Evolutionary conservation across 2,888 invertebrate species (phyloP), one percentile per base, ranked within the genome.

Genomic region (Campopleginae sp.): DNA sequence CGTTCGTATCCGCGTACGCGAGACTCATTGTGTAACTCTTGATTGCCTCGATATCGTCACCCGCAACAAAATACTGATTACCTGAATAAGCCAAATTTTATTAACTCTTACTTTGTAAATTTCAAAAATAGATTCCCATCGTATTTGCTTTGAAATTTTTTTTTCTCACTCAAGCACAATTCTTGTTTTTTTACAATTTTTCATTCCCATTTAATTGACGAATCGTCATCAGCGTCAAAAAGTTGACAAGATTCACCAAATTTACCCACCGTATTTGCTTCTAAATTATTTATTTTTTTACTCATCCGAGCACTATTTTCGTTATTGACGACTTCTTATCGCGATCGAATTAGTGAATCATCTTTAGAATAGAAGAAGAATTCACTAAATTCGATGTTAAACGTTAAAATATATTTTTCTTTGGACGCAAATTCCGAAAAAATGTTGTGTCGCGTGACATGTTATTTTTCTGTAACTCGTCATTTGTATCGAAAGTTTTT

Each of bases 11-110:
- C 5, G 94, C 92, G 65, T 91, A 93, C 17, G 93, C 94, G 17
- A 94, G 88, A 78, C 93, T 93, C 87, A 89, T 90, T 2, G 93
- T 92, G 68, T 93, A 93, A 85, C 90, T 90, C 75, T 93, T 92
- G 51, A 93, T 92, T 12, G 94, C 94, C 72, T 92, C 92, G 1
- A 86, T 77, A 82, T 94, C 93, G 31, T 94, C 92, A 0, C 93
- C 93, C 84, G 89, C 88, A 14, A 93, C 93, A 75, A 93, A 93
- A 79, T 91, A 90, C 85, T 92, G 92, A 83, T 93, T 93, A 58
- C 93, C 93, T 93, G 33, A 33, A 74, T 70, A 10, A 14, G 8
- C 27, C n/a, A 0, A 75, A 58, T 38, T 82, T 68, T 76, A 68
- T 38, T 27, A 48, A 17, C 54, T 19, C 58, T 14, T 0, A 27